Evolutionary conservation across 2,113 vertebrate genomes (phyloP).

Genomic region (Australoheros scitulus): DNA sequence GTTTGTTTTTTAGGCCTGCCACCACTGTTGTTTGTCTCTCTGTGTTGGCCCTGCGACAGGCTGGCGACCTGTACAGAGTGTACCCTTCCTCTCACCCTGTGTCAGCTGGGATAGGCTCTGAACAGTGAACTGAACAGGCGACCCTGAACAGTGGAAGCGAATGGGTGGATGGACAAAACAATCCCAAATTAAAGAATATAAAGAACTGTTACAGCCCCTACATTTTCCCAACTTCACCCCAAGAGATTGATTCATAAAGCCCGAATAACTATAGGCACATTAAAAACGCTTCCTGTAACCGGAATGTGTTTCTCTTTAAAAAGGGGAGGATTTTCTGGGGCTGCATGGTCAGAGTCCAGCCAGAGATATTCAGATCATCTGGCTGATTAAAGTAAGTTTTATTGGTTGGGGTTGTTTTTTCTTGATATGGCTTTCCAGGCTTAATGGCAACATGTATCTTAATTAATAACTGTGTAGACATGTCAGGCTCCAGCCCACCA

Average conservation of each 20-base stretch:
- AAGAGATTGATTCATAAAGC: neutral
- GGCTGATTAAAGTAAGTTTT: constrained; percentile 22
- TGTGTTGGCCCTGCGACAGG: no score
- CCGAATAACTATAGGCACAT: neutral
- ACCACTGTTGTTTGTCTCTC: no score
- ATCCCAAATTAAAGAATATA: no score
- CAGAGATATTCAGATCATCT: neutral
- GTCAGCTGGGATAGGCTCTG: no score
- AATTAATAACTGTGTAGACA: neutral
- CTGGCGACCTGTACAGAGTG: no score
- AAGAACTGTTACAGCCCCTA: neutral
- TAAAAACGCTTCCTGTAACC: neutral
- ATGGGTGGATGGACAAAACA: no score
- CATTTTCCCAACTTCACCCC: neutral
- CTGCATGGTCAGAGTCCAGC: constrained; percentile 56
- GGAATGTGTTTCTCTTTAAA: constrained; percentile 36
- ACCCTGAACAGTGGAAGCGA: no score
- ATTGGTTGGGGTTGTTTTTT: neutral
- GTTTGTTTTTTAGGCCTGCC: no score
- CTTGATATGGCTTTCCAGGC: neutral
- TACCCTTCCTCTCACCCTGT: no score
- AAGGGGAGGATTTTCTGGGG: constrained; percentile 42
- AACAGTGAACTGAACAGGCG: no score
- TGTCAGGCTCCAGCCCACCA: no score
- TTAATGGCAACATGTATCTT: neutral